A percentile compares a stretch with the other conserved stretches of the same genome.
phyloP scores from a whole-genome alignment of 2,888 invertebrate species.

The Ypsolopha sequella region DNA sequence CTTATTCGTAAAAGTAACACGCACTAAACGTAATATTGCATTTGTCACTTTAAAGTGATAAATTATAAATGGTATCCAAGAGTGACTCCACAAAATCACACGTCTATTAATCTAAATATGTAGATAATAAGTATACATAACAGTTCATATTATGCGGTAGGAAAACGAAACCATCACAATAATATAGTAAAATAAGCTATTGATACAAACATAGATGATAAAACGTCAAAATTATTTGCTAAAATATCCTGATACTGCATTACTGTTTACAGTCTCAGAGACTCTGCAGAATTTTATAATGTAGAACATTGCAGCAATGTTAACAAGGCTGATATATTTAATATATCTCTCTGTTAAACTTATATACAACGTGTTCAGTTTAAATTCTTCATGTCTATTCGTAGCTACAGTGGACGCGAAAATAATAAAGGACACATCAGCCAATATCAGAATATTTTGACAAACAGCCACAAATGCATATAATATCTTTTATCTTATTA shows the following conservation, averaged over 20 bases:
- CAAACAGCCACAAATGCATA: conserved; percentile 42
- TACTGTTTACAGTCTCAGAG: conserved; percentile 52
- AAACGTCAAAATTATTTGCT: conserved; percentile 38
- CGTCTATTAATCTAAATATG: conserved; percentile 28
- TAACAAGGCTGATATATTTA: conserved; percentile 41
- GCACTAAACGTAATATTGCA: conserved; percentile 50
- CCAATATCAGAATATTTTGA: conserved; percentile 33
- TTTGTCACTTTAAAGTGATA: conserved; percentile 42
- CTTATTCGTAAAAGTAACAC: conserved; percentile 44
- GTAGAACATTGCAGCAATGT: conserved; percentile 7
- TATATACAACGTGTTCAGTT: not conserved
- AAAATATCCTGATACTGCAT: conserved; percentile 29
- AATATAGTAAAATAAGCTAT: conserved; percentile 65
- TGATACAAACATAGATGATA: conserved; percentile 62
- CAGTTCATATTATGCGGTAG: conserved; percentile 62
- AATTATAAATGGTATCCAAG: conserved; percentile 48
- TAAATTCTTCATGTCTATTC: conserved; percentile 14
- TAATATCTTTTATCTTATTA: conserved; percentile 54
- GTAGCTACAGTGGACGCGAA: conserved; percentile 39
- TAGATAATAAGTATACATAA: conserved; percentile 51
- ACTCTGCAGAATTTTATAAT: conserved; percentile 27
- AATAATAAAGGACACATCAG: conserved; percentile 28
- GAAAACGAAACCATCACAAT: conserved; percentile 68
- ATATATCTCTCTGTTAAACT: conserved; percentile 39
- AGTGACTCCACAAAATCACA: conserved; percentile 57